phyloP scores from a whole-genome alignment of 2,797 vertebrate species.

The Distichodus sexfasciatus region DNA sequence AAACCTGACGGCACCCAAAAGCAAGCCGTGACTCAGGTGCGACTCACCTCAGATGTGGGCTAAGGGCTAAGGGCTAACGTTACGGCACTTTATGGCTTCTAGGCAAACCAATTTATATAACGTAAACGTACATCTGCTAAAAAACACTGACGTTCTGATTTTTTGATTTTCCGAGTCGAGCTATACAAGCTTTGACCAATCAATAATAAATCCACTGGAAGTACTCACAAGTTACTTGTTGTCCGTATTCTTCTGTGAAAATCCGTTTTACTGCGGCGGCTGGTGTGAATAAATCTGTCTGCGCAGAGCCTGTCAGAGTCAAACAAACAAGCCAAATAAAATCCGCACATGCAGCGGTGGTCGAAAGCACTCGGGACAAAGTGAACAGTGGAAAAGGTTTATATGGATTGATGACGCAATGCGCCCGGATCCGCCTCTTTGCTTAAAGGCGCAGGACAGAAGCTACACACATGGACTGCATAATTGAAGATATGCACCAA shows the following conservation, averaged over 20 bases:
- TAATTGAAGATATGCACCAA: too few relatives aligned
- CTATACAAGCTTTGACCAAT: neutral
- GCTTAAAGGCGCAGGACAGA: constrained; percentile 34
- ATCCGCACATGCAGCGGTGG: neutral
- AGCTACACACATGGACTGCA: too few relatives aligned
- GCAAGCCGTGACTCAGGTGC: constrained; percentile 54
- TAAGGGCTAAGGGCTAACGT: too few relatives aligned
- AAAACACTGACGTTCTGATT: neutral
- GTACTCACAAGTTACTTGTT: constrained; percentile 38
- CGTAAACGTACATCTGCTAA: too few relatives aligned
- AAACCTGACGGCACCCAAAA: constrained; percentile 37
- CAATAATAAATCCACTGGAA: too few relatives aligned
- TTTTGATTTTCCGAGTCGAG: neutral
- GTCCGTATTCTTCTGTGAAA: neutral
- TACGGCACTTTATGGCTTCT: too few relatives aligned
- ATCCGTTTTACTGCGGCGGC: neutral
- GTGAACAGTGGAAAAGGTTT: constrained; percentile 3
- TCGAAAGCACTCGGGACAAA: neutral
- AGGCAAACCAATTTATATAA: too few relatives aligned
- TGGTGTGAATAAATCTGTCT: neutral
- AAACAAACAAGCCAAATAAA: neutral
- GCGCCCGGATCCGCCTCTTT: neutral
- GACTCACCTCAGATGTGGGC: constrained; percentile 42
- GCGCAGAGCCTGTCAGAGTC: neutral
- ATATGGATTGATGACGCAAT: constrained; percentile 15